A percentile compares a stretch with the other conserved stretches of the same genome.
These are phyloP conservation scores for Cephus runcator DNA, from an alignment of 2,888 invertebrate species.

Conservation along the genomic window DNA sequence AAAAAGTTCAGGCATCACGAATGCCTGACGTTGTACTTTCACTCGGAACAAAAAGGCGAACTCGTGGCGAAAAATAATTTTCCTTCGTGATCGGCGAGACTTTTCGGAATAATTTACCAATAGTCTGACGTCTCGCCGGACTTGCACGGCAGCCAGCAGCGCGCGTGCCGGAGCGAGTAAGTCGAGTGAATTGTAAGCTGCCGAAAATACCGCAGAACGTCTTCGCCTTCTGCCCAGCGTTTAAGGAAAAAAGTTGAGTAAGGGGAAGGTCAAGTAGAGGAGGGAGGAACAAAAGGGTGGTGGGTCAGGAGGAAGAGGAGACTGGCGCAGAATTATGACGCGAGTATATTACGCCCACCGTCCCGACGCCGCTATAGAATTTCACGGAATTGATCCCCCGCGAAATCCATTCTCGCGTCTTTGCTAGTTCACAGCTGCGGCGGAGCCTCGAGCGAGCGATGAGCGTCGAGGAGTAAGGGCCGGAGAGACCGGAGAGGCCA, in stretches of 20 bases:
- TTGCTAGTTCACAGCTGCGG: not conserved
- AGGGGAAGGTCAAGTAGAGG: not conserved
- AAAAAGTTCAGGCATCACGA: too few relatives aligned
- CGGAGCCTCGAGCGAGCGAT: not conserved
- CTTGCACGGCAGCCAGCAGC: not conserved
- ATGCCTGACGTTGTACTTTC: not conserved
- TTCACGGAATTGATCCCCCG: not conserved
- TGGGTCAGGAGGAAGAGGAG: not conserved
- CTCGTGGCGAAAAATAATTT: not conserved
- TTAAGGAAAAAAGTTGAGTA: not conserved
- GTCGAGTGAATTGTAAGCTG: not conserved
- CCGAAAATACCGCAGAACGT: not conserved
- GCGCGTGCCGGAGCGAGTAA: not conserved
- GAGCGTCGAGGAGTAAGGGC: not conserved
- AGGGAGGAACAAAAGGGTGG: constrained; percentile 2
- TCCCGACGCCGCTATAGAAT: not conserved
- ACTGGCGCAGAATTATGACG: not conserved
- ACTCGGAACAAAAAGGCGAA: not conserved
- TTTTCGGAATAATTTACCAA: not conserved
- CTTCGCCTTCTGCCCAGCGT: not conserved
- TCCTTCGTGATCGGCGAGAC: not conserved
- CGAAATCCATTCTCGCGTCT: not conserved
- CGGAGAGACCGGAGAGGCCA: not conserved
- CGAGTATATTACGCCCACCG: not conserved
- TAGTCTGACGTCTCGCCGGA: not conserved